Percentiles rank a stretch among this genome's conserved stretches.
phyloP scores from a whole-genome alignment of 2,113 vertebrate genomes.

The Orthonyx spaldingii region DNA sequence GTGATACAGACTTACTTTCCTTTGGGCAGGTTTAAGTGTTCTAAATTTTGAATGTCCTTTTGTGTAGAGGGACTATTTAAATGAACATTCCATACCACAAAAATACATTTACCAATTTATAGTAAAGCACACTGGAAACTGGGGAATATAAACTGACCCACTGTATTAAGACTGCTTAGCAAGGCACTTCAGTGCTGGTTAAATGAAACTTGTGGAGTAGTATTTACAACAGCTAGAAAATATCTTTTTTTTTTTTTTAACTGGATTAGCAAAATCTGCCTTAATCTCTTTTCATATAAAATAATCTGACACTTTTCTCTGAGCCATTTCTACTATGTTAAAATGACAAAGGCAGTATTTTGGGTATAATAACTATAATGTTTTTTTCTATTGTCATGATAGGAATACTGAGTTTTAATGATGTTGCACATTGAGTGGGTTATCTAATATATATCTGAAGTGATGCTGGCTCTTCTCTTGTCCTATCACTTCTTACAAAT shows the following conservation, averaged over 20 bases:
- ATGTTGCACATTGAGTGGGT: neutral
- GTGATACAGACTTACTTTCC: neutral
- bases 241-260: neutral
- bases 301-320: slow-evolving; percentile 21
- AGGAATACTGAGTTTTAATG: neutral
- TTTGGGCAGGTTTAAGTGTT: slow-evolving; percentile 4
- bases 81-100: neutral
- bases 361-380: neutral
- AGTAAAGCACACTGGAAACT: neutral
- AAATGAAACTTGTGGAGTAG: slow-evolving; percentile 31
- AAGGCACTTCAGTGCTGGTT: slow-evolving; percentile 21
- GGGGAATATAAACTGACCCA: neutral
- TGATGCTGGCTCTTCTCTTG: neutral
- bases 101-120: neutral
- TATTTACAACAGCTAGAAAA: slow-evolving; percentile 5
- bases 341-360: slow-evolving; percentile 39
- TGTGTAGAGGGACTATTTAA: neutral
- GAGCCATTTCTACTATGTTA: slow-evolving; percentile 21
- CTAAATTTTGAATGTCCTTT: neutral
- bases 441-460: neutral
- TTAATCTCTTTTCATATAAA: slow-evolving; percentile 5
- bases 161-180: neutral
- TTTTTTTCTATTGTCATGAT: neutral
- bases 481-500: neutral
- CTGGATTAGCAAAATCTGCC: slow-evolving; percentile 4